Conservation (phyloP, 2,113 vertebrate species). For the Ctenodactylus gundi region DNA sequence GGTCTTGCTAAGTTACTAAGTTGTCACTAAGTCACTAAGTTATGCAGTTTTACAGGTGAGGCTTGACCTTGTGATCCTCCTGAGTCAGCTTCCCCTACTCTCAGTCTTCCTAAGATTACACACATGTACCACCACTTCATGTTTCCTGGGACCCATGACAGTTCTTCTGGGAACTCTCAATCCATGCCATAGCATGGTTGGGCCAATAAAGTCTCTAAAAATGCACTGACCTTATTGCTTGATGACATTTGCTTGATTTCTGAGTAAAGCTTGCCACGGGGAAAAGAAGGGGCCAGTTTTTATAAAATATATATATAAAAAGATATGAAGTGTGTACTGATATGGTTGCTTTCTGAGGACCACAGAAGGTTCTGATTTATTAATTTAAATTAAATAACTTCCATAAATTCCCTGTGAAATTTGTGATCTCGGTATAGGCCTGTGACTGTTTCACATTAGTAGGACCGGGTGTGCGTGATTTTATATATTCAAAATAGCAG, state of each 20-base stretch:
- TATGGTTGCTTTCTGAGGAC: background rate
- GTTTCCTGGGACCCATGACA: background rate
- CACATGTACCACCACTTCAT: no score
- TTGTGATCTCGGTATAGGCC: background rate
- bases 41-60: no score
- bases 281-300: background rate
- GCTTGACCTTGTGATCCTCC: no score
- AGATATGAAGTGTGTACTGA: background rate
- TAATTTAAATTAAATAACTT: background rate
- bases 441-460: background rate
- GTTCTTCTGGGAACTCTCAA: background rate
- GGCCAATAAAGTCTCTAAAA: background rate
- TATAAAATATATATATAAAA: slow-evolving; percentile 34
- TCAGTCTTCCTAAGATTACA: no score
- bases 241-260: background rate
- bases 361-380: background rate
- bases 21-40: no score
- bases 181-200: background rate
- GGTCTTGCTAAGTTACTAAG: no score
- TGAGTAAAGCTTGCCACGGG: background rate
- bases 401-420: background rate
- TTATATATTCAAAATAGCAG: background rate
- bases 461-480: background rate
- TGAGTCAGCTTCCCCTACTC: no score
- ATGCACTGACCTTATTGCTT: background rate